Evolutionary conservation across 2,888 invertebrate genomes (phyloP).

Genomic region (Watsonalla cultraria): DNA sequence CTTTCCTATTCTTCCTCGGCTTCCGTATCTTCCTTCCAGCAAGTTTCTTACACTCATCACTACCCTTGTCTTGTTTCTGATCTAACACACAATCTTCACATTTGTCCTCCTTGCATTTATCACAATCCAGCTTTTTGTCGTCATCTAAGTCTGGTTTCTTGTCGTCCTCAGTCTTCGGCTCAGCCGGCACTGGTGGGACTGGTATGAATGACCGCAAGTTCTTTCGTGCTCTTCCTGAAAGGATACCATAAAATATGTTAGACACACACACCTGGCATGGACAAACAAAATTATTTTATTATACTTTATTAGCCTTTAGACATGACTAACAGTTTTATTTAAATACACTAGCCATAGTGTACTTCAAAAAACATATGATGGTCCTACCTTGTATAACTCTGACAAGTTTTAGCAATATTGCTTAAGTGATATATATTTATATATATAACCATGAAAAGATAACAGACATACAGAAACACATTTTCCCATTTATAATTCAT

Average conservation of each 20-base stretch:
- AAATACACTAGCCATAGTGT: too few species aligned
- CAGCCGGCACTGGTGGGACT: slow-evolving; percentile 64
- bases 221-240: slow-evolving; percentile 66
- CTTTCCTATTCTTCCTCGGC: slow-evolving; percentile 66
- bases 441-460: too few species aligned
- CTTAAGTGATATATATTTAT: too few species aligned
- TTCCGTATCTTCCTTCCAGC: slow-evolving; percentile 46
- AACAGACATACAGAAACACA: too few species aligned
- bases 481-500: too few species aligned
- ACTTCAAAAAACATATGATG: too few species aligned
- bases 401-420: too few species aligned
- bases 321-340: too few species aligned
- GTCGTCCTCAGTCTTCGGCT: slow-evolving; percentile 55
- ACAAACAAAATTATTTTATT: too few species aligned
- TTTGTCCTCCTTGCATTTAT: slow-evolving; percentile 52
- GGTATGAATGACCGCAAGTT: slow-evolving; percentile 67
- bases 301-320: too few species aligned
- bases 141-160: slow-evolving; percentile 46
- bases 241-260: neutral
- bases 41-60: slow-evolving; percentile 49
- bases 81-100: slow-evolving; percentile 50
- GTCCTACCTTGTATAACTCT: too few species aligned
- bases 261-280: neutral
- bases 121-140: slow-evolving; percentile 53
- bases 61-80: slow-evolving; percentile 50